phyloP scores from a whole-genome alignment of 1,140 invertebrate genomes.

The Drosophila funebris region DNA sequence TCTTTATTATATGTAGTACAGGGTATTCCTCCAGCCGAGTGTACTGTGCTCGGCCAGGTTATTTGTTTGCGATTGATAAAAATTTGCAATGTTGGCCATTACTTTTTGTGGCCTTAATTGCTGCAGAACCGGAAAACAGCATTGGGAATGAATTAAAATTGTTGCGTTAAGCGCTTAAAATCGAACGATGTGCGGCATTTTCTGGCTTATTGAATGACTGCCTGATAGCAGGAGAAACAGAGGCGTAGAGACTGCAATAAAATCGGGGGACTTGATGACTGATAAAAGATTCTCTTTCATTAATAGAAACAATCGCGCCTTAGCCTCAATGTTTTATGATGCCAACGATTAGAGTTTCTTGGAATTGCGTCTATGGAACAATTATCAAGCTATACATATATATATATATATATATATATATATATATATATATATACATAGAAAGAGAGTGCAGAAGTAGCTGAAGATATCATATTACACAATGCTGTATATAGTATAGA shows the following conservation, averaged over 20 bases:
- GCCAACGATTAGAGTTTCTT: conserved; percentile 28
- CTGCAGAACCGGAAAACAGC: not conserved
- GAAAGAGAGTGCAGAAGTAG: not conserved
- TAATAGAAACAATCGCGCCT: not conserved
- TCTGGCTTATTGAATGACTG: conserved; percentile 17
- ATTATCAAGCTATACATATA: not conserved
- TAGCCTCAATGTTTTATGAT: conserved; percentile 12
- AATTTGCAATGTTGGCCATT: not conserved
- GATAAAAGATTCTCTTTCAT: not conserved
- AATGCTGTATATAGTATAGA: not conserved
- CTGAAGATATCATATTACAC: conserved; percentile 18
- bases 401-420: not conserved
- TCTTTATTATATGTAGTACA: not conserved
- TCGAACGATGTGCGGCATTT: conserved; percentile 19
- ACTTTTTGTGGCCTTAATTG: conserved; percentile 4
- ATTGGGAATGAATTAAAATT: conserved; percentile 33
- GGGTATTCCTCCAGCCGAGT: not conserved
- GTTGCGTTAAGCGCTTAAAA: conserved; percentile 29
- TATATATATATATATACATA: conserved; percentile 7
- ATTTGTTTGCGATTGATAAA: not conserved
- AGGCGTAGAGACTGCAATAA: not conserved
- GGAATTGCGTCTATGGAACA: not conserved
- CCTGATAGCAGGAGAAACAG: conserved; percentile 5
- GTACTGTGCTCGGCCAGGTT: not conserved
- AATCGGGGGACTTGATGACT: not conserved